Conservation (phyloP, 2,797 vertebrate species). For the Lates japonicus region DNA sequence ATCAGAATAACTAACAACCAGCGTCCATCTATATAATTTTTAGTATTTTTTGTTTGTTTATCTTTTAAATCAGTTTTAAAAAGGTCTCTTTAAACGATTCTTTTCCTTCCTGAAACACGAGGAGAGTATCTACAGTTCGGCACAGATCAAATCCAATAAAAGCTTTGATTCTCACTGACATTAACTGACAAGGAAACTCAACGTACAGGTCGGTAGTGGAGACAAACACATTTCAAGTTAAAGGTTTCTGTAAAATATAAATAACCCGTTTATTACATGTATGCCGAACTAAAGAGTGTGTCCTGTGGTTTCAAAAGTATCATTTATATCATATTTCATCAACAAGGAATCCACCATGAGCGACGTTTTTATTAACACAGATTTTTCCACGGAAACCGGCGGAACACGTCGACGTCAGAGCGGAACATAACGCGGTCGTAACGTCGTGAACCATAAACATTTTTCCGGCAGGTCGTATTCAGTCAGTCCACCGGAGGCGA, state of each 20-base stretch:
- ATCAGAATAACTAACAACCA: neutral
- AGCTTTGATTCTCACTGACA: neutral
- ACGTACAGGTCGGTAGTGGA: neutral
- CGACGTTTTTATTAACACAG: rapidly evolving
- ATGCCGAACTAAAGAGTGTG: neutral
- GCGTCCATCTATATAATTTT: neutral
- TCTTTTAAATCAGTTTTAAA: neutral
- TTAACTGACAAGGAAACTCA: neutral
- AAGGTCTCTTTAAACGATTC: neutral
- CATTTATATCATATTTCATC: rapidly evolving
- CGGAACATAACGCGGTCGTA: neutral
- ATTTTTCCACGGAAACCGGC: neutral
- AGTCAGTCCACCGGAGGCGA: rapidly evolving
- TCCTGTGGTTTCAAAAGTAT: rapidly evolving
- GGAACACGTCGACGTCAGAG: rapidly evolving
- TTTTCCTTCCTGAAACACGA: neutral
- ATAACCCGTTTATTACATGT: neutral
- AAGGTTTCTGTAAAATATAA: neutral
- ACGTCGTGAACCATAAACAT: conserved; percentile 69
- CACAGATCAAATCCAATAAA: neutral
- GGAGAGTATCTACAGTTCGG: neutral
- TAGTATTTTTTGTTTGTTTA: neutral
- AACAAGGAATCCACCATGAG: rapidly evolving
- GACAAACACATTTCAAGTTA: neutral
- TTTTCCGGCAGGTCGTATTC: conserved; percentile 62